phyloP scores from a whole-genome alignment of 2,888 invertebrate species.

The Eurois occulta region DNA sequence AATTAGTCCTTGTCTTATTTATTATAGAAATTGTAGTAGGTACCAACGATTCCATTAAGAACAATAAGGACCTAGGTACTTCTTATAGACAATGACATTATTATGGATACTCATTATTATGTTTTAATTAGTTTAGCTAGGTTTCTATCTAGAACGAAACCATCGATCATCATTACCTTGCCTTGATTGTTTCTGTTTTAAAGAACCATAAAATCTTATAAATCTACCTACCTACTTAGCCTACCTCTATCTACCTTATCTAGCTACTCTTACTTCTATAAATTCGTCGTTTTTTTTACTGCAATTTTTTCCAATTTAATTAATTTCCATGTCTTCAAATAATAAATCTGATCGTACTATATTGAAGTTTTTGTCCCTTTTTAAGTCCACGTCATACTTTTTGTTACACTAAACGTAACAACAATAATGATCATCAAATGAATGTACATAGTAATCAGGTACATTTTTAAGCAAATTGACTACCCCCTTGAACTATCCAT shows the following conservation, averaged over 20 bases:
- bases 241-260: no score
- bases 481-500: neutral
- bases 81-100: conserved; percentile 12
- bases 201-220: neutral
- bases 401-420: neutral
- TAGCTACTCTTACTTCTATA: neutral
- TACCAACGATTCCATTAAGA: conserved; percentile 2
- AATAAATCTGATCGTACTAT: neutral
- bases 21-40: neutral
- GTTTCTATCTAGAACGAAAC: neutral
- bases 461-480: neutral
- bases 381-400: conserved; percentile 10
- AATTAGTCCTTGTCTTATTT: conserved; percentile 11
- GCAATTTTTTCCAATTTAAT: neutral
- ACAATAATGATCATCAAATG: neutral
- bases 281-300: neutral
- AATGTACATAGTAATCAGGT: neutral
- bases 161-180: neutral
- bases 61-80: neutral
- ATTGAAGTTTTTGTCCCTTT: neutral
- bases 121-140: neutral
- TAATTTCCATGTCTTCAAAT: neutral
- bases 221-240: no score
- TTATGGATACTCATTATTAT: neutral
- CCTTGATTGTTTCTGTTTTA: neutral